Percentiles rank a stretch among this genome's conserved stretches.
phyloP scores from a whole-genome alignment of 1,140 invertebrate genomes.

The Whitmania pigra region DNA sequence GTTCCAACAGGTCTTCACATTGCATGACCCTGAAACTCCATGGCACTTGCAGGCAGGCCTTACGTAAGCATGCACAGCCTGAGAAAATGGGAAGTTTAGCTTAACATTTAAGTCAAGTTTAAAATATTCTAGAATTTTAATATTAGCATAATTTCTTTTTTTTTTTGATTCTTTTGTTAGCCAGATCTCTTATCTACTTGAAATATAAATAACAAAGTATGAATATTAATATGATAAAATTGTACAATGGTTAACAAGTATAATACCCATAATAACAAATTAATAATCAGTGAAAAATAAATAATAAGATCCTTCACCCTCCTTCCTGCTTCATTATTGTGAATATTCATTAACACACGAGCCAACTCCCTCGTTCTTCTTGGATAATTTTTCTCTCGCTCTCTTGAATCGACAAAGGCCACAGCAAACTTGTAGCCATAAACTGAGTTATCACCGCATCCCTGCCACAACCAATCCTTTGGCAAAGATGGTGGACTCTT shows the following conservation, averaged over 20 bases:
- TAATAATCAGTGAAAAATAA: not conserved
- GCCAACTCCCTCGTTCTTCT: constrained; percentile 8
- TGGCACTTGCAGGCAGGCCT: constrained; percentile 87
- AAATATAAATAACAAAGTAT: too few species aligned
- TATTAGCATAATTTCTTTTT: too few species aligned
- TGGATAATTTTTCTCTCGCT: constrained; percentile 14
- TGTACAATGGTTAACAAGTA: too few species aligned
- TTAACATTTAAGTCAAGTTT: not conserved
- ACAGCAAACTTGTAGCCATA: constrained; percentile 14
- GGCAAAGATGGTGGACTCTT: constrained; percentile 63
- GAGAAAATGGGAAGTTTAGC: constrained; percentile 46
- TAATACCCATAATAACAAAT: too few species aligned
- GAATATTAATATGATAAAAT: too few species aligned
- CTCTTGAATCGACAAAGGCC: constrained; percentile 7
- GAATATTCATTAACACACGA: constrained; percentile 30
- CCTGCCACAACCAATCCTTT: constrained; percentile 85
- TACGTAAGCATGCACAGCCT: constrained; percentile 78
- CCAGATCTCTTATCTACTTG: too few species aligned
- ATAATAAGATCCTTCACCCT: constrained; percentile 28
- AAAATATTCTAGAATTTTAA: constrained; percentile 50
- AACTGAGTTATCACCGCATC: constrained; percentile 13
- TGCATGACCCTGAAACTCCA: constrained; percentile 86
- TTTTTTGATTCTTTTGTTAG: too few species aligned
- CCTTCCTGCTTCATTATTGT: constrained; percentile 41
- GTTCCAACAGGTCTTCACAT: constrained; percentile 83